Evolutionary conservation across 2,888 invertebrate genomes (phyloP), one percentile per base, ranked within the genome.

Genomic region (Electrophaes corylata): DNA sequence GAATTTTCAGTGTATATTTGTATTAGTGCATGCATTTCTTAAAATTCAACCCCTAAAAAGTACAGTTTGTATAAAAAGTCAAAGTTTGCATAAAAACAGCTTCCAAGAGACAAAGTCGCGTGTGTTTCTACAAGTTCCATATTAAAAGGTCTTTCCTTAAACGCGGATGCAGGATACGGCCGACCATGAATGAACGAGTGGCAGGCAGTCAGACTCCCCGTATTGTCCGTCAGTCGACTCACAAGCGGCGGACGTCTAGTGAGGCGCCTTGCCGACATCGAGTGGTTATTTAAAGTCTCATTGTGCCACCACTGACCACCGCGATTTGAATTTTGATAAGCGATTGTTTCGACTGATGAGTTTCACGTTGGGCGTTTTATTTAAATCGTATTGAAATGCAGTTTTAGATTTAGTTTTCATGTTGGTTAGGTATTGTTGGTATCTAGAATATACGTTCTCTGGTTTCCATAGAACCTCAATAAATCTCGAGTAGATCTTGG

Each of bases 261-360:
- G 78, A 84, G 91, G 90, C 89, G 89, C 89, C 89, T 83, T 73
- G 70, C 80, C 76, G 88, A 89, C 88, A 79, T 83, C 84, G 75
- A 57, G 71, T 77, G 76, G 86, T 91, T 88, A 91, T 91, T 91
- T 91, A 91, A 77, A 75, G 86, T 84, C 81, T 89, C 88, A 91
- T 91, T 91, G 91, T 91, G 80, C 84, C 84, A 81, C 81, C 79
- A 72, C 72, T 70, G 71, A 75, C 71, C 73, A 63, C 73, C 75
- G 71, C 80, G 89, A 89, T 90, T 83, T 81, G 82, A 87, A 81
- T 77, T 69, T 70, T 76, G 90, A 90, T 90, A 90, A 83, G 78
- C 72, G 83, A 86, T 83, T 79, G 79, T 80, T 78, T 72, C 81
- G 88, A 89, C 85, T 86, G 89, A 88, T 88, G 84, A 78, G 75